A percentile compares a stretch with the other conserved stretches of the same genome.
Conservation (phyloP, 2,113 vertebrate species). For the cattle (Bos taurus) region ARS-UCD2.0 NC_037333.1:12471501-12472000, state of each 20-base stretch:
- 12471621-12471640: background rate
- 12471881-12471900: background rate
- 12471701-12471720: background rate
- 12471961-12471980: background rate
- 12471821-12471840: background rate
- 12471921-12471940: background rate
- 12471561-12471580: no score
- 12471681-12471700: background rate
- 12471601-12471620: no score
- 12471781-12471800: background rate
- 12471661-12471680: background rate
- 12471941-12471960: background rate
- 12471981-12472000: background rate
- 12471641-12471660: background rate
- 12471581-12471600: no score
- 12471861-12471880: background rate
- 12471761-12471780: background rate
- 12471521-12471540: no score
- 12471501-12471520: no score
- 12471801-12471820: background rate
- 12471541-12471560: no score
- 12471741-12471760: background rate
- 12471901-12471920: background rate
- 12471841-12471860: background rate
- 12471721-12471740: background rate